A percentile compares a stretch with the other conserved stretches of the same genome.
phyloP scores from a whole-genome alignment of 2,113 vertebrate species.

The Gorsachius goisagi region DNA sequence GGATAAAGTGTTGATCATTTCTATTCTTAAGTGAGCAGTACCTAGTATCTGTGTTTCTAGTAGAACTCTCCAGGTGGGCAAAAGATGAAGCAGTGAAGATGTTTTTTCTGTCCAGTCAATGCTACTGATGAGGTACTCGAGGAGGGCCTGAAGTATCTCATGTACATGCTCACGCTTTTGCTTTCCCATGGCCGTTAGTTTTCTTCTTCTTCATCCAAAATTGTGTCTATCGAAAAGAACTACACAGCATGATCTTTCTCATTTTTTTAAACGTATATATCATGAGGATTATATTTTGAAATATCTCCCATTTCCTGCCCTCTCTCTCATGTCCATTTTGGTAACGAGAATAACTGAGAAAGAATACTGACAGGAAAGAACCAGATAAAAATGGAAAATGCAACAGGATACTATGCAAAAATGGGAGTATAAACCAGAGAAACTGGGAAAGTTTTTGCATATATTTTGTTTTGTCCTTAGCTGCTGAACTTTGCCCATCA shows the following conservation, averaged over 20 bases:
- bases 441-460: neutral
- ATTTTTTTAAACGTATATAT: neutral
- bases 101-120: neutral
- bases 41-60: neutral
- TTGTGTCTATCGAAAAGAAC: neutral
- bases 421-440: neutral
- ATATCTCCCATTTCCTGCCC: neutral
- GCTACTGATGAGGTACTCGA: neutral
- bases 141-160: neutral
- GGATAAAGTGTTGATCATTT: neutral
- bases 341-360: neutral
- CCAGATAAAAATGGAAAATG: neutral
- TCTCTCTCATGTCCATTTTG: neutral
- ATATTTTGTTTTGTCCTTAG: slow-evolving; percentile 11
- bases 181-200: neutral
- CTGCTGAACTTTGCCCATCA: slow-evolving; percentile 1
- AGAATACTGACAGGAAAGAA: neutral
- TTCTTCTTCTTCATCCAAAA: neutral
- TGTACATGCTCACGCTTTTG: neutral
- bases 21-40: neutral
- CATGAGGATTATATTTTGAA: neutral
- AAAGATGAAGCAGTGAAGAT: neutral
- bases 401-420: neutral
- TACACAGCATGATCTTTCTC: neutral
- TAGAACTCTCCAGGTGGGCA: neutral